These are phyloP conservation scores for Australoheros scitulus DNA, from an alignment of 2,113 vertebrate genomes.

Conservation along the genomic window DNA sequence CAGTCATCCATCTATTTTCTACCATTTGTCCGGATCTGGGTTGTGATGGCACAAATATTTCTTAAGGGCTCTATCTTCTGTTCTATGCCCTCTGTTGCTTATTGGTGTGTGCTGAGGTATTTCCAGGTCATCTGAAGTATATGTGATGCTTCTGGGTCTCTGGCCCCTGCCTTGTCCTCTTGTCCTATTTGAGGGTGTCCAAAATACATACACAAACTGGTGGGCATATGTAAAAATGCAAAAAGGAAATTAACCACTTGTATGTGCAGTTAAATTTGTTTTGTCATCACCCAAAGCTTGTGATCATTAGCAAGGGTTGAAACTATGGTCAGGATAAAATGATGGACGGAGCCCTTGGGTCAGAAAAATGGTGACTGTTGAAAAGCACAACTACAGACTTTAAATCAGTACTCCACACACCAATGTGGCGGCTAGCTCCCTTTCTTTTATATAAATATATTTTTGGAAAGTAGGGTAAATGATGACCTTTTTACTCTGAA, in stretches of 20 bases:
- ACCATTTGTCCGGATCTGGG: neutral
- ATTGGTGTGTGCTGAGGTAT: neutral
- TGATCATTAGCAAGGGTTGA: neutral
- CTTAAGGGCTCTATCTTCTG: neutral
- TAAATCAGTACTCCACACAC: neutral
- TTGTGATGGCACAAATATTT: neutral
- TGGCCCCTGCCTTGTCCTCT: neutral
- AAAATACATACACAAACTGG: neutral
- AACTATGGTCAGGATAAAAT: neutral
- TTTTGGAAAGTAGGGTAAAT: no score
- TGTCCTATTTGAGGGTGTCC: neutral
- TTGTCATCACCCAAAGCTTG: neutral
- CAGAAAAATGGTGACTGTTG: neutral
- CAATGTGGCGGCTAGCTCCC: no score
- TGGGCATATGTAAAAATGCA: neutral
- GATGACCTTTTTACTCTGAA: no score
- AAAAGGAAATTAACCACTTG: neutral
- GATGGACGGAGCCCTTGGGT: neutral
- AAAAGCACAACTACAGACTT: neutral
- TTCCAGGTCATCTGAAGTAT: neutral
- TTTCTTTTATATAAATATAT: no score
- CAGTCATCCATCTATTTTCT: neutral
- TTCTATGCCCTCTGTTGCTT: neutral
- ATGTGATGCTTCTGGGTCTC: neutral
- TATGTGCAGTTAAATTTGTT: neutral